Conservation (phyloP, 2,113 vertebrate genomes). For the Nesogale talazaci region DNA sequence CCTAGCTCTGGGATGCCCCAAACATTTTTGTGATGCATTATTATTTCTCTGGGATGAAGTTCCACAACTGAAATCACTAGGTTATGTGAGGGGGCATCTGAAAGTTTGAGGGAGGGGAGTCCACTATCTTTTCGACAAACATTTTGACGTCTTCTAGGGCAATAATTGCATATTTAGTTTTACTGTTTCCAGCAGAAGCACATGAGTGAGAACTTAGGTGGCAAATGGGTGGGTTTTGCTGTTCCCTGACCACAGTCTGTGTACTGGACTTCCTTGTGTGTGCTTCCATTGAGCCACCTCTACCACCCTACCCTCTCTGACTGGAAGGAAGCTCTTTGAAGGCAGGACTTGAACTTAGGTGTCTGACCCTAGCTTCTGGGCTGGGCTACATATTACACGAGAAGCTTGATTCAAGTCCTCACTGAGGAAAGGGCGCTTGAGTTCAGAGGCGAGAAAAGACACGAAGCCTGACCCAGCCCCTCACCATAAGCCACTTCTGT, state of each 20-base stretch:
- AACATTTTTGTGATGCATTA: not conserved
- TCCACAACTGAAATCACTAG: not conserved
- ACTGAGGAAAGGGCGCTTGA: not conserved
- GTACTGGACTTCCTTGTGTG: not conserved
- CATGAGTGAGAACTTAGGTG: too few relatives aligned
- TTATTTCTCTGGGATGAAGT: constrained; percentile 14
- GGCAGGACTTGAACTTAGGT: not conserved
- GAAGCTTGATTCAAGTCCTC: not conserved
- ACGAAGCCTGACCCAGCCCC: not conserved
- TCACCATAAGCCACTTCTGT: not conserved
- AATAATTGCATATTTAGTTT: too few relatives aligned
- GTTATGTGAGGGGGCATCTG: too few relatives aligned
- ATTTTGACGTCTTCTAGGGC: too few relatives aligned
- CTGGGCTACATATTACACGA: not conserved
- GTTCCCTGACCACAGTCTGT: not conserved
- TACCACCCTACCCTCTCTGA: not conserved
- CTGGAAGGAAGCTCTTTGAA: not conserved
- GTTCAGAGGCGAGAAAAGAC: constrained; percentile 29
- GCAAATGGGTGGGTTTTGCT: not conserved
- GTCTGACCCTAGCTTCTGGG: not conserved
- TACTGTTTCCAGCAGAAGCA: too few relatives aligned
- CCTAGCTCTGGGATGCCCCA: not conserved
- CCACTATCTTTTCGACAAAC: too few relatives aligned
- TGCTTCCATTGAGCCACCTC: not conserved
- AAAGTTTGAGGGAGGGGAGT: too few relatives aligned